phyloP scores from a whole-genome alignment of 2,797 vertebrate species.

The Pangasius djambal region DNA sequence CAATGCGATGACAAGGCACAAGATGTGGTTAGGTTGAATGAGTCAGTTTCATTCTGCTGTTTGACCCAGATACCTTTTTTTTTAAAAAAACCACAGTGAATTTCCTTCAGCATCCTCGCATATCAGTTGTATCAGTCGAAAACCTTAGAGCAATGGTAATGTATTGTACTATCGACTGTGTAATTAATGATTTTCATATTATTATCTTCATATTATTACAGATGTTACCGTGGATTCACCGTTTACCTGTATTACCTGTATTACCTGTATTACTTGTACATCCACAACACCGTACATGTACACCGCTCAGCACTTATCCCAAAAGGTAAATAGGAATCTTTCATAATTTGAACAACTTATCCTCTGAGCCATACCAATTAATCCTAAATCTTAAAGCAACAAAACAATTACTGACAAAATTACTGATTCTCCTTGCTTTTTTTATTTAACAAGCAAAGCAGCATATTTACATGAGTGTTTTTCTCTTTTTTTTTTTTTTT shows the following conservation, averaged over 20 bases:
- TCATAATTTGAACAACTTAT: neutral
- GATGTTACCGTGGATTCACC: neutral
- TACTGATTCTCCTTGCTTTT: neutral
- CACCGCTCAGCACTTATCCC: neutral
- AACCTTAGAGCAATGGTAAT: neutral
- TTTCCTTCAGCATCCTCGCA: neutral
- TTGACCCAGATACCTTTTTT: neutral
- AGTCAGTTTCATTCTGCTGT: neutral
- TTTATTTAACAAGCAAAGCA: slow-evolving; percentile 77
- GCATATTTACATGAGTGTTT: slow-evolving; percentile 74
- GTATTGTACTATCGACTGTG: too few species aligned
- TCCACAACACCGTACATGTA: too few species aligned
- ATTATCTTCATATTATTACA: neutral
- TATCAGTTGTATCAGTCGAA: neutral
- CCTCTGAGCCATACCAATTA: neutral
- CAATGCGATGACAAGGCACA: neutral
- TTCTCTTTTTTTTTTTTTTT: neutral
- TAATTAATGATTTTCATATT: neutral
- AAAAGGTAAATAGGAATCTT: neutral
- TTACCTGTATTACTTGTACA: neutral
- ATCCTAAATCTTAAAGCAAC: neutral
- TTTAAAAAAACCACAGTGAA: neutral
- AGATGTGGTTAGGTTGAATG: neutral
- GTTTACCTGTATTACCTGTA: neutral
- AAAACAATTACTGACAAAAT: neutral